phyloP scores from a whole-genome alignment of 2,113 vertebrate genomes.

The Megaleporinus macrocephalus region DNA sequence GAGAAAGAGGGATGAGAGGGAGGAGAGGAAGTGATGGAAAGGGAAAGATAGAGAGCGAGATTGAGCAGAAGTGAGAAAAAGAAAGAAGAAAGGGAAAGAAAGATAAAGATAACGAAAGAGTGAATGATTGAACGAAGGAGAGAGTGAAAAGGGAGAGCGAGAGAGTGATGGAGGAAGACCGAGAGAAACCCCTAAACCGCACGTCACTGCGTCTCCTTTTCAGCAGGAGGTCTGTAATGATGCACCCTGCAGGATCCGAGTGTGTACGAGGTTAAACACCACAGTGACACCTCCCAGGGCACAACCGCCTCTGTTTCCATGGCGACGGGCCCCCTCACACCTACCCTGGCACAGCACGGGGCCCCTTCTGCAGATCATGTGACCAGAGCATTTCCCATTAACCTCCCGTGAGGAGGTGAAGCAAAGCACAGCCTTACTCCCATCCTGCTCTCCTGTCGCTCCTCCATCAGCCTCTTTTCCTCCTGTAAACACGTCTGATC shows the following conservation, averaged over 20 bases:
- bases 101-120: no score
- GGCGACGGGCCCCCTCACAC: slow-evolving; percentile 54
- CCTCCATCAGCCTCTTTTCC: background rate
- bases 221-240: background rate
- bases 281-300: slow-evolving; percentile 10
- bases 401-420: slow-evolving; percentile 24
- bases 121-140: no score
- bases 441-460: slow-evolving; percentile 13
- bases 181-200: background rate
- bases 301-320: slow-evolving; percentile 61
- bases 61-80: no score
- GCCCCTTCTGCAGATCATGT: slow-evolving; percentile 38
- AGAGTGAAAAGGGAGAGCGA: no score
- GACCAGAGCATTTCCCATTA: slow-evolving; percentile 44
- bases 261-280: background rate
- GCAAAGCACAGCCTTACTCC: background rate
- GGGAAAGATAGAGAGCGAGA: no score
- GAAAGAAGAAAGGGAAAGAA: no score
- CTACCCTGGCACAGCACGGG: slow-evolving; percentile 45
- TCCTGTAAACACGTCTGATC: background rate
- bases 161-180: no score
- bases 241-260: background rate
- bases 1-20: no score
- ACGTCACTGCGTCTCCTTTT: background rate
- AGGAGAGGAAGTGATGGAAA: no score